phyloP scores from a whole-genome alignment of 2,888 invertebrate species.

The Drosophila kokeensis region DNA sequence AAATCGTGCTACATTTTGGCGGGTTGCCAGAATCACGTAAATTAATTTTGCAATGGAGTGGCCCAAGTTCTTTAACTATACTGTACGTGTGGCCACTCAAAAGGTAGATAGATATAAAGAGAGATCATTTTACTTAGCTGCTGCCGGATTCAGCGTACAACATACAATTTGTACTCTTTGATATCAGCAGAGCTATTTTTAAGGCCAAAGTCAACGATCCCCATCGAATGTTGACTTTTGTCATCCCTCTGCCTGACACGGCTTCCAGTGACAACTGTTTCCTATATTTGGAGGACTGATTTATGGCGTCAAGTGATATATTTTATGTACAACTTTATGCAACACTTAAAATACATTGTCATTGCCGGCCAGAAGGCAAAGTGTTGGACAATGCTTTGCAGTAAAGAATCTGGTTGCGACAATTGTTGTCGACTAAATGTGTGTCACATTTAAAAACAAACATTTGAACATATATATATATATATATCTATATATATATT shows the following conservation, averaged over 20 bases:
- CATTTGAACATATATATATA: background rate
- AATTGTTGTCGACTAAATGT: constrained; percentile 14
- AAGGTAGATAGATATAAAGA: constrained; percentile 7
- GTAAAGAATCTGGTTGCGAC: background rate
- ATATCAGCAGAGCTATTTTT: constrained; percentile 51
- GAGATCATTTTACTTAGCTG: constrained; percentile 20
- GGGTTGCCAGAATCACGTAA: constrained; percentile 52
- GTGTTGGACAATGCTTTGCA: background rate
- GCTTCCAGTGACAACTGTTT: constrained; percentile 8
- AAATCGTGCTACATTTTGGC: constrained; percentile 53
- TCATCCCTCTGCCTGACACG: constrained; percentile 20
- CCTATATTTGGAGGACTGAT: constrained; percentile 4
- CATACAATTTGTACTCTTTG: constrained; percentile 24
- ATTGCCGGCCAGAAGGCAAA: background rate
- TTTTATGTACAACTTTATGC: background rate
- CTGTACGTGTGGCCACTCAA: constrained; percentile 31
- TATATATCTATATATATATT: constrained; percentile 19
- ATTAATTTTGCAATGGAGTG: constrained; percentile 23
- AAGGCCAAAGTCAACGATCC: constrained; percentile 65
- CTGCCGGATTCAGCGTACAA: constrained; percentile 4
- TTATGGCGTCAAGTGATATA: constrained; percentile 4
- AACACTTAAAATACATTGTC: constrained; percentile 3
- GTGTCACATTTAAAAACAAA: constrained; percentile 28
- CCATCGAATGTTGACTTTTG: constrained; percentile 47
- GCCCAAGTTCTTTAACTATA: constrained; percentile 14